Percentiles rank a stretch among this genome's conserved stretches.
These are phyloP conservation scores for Diachasma alloeum DNA, from an alignment of 1,140 invertebrate genomes.

Conservation along the genomic window DNA sequence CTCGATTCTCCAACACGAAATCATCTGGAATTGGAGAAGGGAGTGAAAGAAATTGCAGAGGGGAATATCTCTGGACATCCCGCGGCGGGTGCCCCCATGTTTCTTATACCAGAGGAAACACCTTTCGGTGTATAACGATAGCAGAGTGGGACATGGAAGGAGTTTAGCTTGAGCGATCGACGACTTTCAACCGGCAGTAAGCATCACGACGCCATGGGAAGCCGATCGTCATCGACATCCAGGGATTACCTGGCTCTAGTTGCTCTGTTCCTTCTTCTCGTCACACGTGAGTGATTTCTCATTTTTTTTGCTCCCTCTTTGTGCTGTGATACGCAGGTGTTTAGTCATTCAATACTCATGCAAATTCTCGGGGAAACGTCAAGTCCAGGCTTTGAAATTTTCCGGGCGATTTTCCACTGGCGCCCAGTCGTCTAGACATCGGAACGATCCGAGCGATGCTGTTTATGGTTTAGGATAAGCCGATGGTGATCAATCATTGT, in stretches of 20 bases:
- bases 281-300: slow-evolving; percentile 52
- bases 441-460: neutral
- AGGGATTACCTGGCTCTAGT: slow-evolving; percentile 46
- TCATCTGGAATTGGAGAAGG: neutral
- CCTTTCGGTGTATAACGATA: neutral
- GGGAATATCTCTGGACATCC: neutral
- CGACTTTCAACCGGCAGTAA: slow-evolving; percentile 35
- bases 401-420: neutral
- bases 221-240: slow-evolving; percentile 54
- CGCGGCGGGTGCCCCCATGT: neutral
- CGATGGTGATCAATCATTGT: neutral
- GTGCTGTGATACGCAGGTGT: neutral
- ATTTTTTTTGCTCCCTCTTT: neutral
- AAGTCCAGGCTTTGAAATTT: neutral
- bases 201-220: slow-evolving; percentile 62
- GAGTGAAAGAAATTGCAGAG: neutral
- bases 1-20: neutral
- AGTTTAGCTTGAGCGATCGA: slow-evolving; percentile 32
- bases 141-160: slow-evolving; percentile 14
- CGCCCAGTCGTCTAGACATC: neutral
- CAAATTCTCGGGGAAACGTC: neutral
- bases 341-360: neutral
- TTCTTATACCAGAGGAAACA: slow-evolving; percentile 1
- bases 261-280: slow-evolving; percentile 47
- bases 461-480: neutral